Percentiles rank a stretch among this genome's conserved stretches.
Conservation (phyloP, 2,113 vertebrate genomes). For the Corythornis cristatus region DNA sequence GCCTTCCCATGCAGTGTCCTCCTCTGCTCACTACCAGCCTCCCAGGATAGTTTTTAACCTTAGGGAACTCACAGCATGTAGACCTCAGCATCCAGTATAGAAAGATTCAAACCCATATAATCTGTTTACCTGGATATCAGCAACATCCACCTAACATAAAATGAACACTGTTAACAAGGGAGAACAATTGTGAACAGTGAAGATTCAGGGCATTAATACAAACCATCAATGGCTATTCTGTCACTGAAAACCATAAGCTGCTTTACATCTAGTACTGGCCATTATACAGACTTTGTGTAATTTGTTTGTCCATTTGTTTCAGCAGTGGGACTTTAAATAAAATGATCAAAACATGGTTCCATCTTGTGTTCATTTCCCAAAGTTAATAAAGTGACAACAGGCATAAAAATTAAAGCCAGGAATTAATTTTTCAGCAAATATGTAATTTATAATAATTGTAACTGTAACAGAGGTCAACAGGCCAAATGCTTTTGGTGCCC, state of each 20-base stretch:
- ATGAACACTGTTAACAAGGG: not conserved
- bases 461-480: not conserved
- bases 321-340: not conserved
- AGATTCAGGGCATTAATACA: not conserved
- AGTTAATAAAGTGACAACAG: not conserved
- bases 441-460: not conserved
- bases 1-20: not conserved
- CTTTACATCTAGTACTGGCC: not conserved
- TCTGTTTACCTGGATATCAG: not conserved
- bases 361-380: not conserved
- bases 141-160: not conserved
- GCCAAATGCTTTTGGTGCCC: not conserved
- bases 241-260: not conserved
- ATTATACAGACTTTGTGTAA: not conserved
- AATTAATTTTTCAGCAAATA: constrained; percentile 11
- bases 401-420: not conserved
- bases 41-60: not conserved
- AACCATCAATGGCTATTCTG: not conserved
- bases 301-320: not conserved
- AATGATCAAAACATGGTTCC: not conserved
- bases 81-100: not conserved
- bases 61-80: not conserved
- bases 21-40: not conserved
- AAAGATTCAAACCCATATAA: not conserved
- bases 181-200: not conserved